Evolutionary conservation across 2,888 invertebrate species (phyloP).

Genomic region (Melinaea marsaeus): DNA sequence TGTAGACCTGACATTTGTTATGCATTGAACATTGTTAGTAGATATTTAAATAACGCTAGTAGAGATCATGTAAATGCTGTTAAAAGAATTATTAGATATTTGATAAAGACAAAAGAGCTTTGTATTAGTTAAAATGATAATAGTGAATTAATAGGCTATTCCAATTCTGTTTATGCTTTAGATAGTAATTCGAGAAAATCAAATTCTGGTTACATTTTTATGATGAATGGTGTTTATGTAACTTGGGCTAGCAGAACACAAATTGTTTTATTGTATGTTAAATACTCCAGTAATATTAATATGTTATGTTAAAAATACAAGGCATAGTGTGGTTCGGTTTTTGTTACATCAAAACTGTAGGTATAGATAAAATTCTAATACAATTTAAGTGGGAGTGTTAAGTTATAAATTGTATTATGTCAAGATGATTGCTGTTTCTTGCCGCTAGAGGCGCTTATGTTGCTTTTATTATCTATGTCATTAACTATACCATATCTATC

Average conservation of each 20-base stretch:
- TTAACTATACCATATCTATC: too few species aligned
- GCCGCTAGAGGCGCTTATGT: too few species aligned
- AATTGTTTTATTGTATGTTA: background rate
- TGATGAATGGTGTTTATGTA: slow-evolving; percentile 37
- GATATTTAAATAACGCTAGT: slow-evolving; percentile 30
- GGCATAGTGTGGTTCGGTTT: too few species aligned
- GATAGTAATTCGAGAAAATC: slow-evolving; percentile 37
- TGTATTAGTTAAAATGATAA: slow-evolving; percentile 32
- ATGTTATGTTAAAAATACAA: too few species aligned
- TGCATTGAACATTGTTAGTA: slow-evolving; percentile 31
- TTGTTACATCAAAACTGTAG: too few species aligned
- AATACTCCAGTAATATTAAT: too few species aligned
- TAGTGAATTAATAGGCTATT: slow-evolving; percentile 32
- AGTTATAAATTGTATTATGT: too few species aligned
- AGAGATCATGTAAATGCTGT: slow-evolving; percentile 32
- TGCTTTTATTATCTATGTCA: too few species aligned
- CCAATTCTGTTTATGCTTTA: slow-evolving; percentile 37
- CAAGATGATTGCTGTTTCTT: too few species aligned
- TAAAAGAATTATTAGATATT: slow-evolving; percentile 34
- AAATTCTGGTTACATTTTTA: slow-evolving; percentile 37
- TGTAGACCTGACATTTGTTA: slow-evolving; percentile 31
- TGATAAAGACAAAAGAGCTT: slow-evolving; percentile 33
- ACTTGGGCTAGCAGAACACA: slow-evolving; percentile 35
- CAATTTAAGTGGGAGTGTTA: too few species aligned
- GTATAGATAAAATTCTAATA: too few species aligned